These are phyloP conservation scores for Lampris incognitus DNA, from an alignment of 2,113 vertebrate species.

Conservation along the genomic window DNA sequence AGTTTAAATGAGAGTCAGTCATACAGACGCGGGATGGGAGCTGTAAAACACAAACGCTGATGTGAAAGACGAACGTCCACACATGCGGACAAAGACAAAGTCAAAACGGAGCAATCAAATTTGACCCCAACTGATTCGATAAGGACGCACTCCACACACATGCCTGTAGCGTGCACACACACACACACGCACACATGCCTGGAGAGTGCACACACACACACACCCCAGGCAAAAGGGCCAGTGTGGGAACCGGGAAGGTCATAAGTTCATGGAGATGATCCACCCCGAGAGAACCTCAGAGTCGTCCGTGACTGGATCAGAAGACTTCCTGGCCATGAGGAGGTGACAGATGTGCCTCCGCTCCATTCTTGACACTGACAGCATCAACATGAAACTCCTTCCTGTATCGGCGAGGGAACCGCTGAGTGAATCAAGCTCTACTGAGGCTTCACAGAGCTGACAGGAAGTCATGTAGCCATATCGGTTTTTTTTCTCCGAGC, in stretches of 20 bases:
- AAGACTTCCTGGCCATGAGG: slow-evolving; percentile 5
- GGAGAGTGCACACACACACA: slow-evolving; percentile 15
- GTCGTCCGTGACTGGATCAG: slow-evolving; percentile 35
- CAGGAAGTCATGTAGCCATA: not conserved
- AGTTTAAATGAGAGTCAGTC: slow-evolving; percentile 65
- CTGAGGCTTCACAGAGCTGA: slow-evolving; percentile 10
- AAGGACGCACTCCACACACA: slow-evolving; percentile 38
- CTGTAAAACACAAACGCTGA: slow-evolving; percentile 46
- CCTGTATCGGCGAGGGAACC: not conserved
- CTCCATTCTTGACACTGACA: not conserved
- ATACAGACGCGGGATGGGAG: slow-evolving; percentile 32
- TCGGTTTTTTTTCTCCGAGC: not conserved
- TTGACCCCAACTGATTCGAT: slow-evolving; percentile 20
- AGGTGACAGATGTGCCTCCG: slow-evolving; percentile 9
- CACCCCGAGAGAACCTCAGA: slow-evolving; percentile 38
- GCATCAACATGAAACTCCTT: not conserved
- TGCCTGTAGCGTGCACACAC: not conserved
- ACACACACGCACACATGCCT: slow-evolving; percentile 18
- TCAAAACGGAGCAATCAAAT: slow-evolving; percentile 32
- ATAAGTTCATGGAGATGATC: slow-evolving; percentile 62
- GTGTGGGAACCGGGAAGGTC: slow-evolving; percentile 53
- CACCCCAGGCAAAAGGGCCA: not conserved
- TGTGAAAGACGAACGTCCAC: slow-evolving; percentile 4
- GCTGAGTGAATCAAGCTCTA: not conserved
- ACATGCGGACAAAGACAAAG: not conserved